Conservation (phyloP, 2,888 invertebrate species). For the Rhopalosiphum nymphaeae region DNA sequence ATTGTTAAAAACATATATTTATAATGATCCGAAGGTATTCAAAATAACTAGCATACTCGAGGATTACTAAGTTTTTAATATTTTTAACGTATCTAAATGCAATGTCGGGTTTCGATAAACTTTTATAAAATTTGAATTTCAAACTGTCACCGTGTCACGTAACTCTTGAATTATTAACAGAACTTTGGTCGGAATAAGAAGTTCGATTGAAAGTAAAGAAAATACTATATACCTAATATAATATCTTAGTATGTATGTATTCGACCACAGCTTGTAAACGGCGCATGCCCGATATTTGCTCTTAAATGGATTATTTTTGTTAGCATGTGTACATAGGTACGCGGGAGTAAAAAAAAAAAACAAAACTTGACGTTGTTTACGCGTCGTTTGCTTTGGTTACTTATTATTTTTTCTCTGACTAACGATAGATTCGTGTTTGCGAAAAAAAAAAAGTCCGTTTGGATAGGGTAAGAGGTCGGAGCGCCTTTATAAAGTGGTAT, state of each 20-base stretch:
- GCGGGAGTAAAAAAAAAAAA: background rate
- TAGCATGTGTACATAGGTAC: background rate
- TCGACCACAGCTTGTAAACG: background rate
- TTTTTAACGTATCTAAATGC: background rate
- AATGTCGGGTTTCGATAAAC: background rate
- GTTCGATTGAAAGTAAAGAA: background rate
- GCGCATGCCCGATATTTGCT: background rate
- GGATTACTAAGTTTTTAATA: background rate
- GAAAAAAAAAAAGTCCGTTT: background rate
- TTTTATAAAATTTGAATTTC: background rate
- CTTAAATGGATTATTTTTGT: conserved; percentile 16
- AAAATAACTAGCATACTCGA: background rate
- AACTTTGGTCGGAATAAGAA: background rate
- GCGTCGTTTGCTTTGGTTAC: background rate
- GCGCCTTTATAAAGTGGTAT: background rate
- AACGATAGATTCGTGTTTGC: background rate
- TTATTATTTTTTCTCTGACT: conserved; percentile 8
- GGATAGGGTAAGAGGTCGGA: background rate
- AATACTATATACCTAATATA: background rate
- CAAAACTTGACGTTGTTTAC: conserved; percentile 5
- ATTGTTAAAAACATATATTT: background rate
- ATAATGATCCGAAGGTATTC: background rate
- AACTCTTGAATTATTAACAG: background rate
- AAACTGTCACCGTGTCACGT: background rate
- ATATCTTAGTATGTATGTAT: background rate